Base-by-base conservation (phyloP, 2,113 vertebrate genomes). In the Egretta garzetta region DNA sequence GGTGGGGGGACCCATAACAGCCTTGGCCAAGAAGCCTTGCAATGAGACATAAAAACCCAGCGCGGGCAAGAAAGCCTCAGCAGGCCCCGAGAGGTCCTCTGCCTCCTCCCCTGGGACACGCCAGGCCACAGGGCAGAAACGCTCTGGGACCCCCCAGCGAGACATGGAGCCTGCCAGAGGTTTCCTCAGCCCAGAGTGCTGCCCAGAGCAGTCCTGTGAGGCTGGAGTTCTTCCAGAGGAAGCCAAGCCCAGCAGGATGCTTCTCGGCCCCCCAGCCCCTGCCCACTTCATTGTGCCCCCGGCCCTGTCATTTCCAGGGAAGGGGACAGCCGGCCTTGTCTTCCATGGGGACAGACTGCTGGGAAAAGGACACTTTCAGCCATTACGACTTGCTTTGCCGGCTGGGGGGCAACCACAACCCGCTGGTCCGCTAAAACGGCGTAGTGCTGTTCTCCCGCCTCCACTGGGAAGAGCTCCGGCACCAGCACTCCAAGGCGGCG, bases 301-400 rank as follows among this genome's bases (percentile, higher is more conserved):
- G 15, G 33, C 19, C 43, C 56, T 71, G 16, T 80, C 20, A 17
- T 24, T 76, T 59, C n/a, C 63, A 89, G 63, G 74, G 45, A 80
- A 43, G 30, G 45, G 7, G 28, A 59, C 12, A 6, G 37, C 27
- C 11, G 24, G 20, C 32, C 53, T 27, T 43, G 14, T 32, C 32
- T 70, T 23, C 32, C 33, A 3, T 1, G 3, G 13, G n/a, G 62
- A 59, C n/a, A 60, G 12, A 26, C 14, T 5, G 14, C 39, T 5
- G 27, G 22, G 9, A 4, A n/a, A 21, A 17, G 14, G 23, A 13
- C 64, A 60, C 17, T 30, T 2, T 5, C n/a, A 6, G 8, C 17
- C 3, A 2, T 5, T 4, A 17, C 3, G 3, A 32, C 4, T 1
- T 28, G 24, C 13, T 49, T 8, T 10, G 43, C 64, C 12, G 2